Base-by-base conservation (phyloP, 1,140 invertebrate species). In the Heliothis subflexa region DNA sequence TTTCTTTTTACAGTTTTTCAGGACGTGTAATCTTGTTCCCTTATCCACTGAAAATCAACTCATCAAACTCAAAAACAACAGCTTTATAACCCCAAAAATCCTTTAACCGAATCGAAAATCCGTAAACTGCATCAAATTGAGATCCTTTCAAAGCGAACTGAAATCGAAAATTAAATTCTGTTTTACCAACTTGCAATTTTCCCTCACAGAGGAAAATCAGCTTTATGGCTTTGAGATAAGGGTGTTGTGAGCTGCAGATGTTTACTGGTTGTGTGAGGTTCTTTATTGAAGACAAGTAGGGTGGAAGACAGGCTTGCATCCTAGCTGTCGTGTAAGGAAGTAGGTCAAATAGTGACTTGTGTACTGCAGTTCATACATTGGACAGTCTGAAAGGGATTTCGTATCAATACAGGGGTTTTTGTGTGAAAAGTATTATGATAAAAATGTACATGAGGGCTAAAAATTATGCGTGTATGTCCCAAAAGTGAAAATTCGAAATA, bases 251-350 rank as follows among this genome's bases (percentile, higher is more conserved):
- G 10, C 7, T 68, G 64, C 47, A 50, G 33, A 14, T 18, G 64
- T 52, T 25, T 7, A 5, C 1, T 68, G 18, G 64, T 68, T 1
- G 18, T 18, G 14, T 68, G 25, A 50, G 64, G 64, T 52, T 68
- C 47, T 68, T 57, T 74, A 74, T 74, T 59, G 71, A 61, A 59
- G 57, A 74, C 45, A 74, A 74, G 33, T 74, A 49, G 71, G 12
- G 28, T 74, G 71, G 40, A 74, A 74, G 54, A 61, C 55, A 40
- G 71, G 12, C 25, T 25, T 74, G 71, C 71, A 74, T 74, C 61
- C 40, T 47, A 11, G 12, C 5, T 33, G 71, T 47, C 54, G 47
- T 68, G 12, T 50, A 18, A 1, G 64, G 18, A 68, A 68, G 25
- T 68, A 68, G 64, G 64, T 68, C 64, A 68, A 13, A 14, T 68